These are phyloP conservation scores for Bujurquina vittata DNA, from an alignment of 2,113 vertebrate genomes.

Conservation along the genomic window DNA sequence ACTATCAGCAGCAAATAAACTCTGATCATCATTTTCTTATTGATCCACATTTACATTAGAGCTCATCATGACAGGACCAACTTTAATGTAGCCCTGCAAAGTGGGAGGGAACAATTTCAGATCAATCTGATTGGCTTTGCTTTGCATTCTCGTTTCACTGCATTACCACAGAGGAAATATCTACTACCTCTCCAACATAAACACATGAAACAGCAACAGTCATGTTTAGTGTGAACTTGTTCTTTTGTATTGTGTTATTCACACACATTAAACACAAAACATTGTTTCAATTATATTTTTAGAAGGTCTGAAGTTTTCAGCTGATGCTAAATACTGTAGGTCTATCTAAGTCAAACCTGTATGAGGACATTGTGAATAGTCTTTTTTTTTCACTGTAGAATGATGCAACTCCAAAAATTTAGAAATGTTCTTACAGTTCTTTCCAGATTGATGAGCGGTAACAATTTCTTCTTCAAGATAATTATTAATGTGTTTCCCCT, in stretches of 20 bases:
- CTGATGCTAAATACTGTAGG: too few species aligned
- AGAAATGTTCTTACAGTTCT: not conserved
- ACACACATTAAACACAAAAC: too few species aligned
- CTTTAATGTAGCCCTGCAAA: not conserved
- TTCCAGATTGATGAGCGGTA: too few species aligned
- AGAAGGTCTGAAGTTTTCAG: not conserved
- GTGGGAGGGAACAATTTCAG: constrained; percentile 16
- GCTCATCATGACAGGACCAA: accelerated
- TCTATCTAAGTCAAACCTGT: not conserved
- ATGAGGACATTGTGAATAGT: accelerated
- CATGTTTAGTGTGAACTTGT: not conserved
- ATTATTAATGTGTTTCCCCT: not conserved
- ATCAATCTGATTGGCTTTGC: constrained; percentile 25
- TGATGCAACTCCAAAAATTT: not conserved
- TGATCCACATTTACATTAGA: not conserved
- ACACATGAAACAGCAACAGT: not conserved
- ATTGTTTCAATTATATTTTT: too few species aligned
- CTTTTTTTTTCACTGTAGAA: not conserved
- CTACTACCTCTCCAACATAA: not conserved
- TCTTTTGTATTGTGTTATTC: too few species aligned
- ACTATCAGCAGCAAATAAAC: not conserved
- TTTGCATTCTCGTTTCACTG: not conserved
- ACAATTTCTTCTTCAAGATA: too few species aligned
- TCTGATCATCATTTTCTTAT: not conserved
- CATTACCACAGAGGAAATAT: constrained; percentile 11